These are phyloP conservation scores for Ormyrus pomaceus DNA, from an alignment of 2,888 invertebrate species.

Conservation along the genomic window DNA sequence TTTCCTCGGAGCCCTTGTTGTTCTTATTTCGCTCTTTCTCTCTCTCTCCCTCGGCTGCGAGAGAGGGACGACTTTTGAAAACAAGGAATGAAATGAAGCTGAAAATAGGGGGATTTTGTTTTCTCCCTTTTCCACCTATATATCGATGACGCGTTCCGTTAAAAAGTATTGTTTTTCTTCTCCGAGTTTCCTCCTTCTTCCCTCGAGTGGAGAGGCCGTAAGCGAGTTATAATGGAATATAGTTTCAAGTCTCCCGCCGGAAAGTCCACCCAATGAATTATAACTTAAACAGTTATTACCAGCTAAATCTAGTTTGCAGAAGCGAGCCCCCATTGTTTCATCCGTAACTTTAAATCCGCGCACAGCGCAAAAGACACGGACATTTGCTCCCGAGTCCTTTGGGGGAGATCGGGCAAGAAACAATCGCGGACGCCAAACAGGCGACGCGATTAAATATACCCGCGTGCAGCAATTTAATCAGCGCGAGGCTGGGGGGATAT, in stretches of 20 bases:
- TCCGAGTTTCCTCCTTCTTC: background rate
- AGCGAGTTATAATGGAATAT: conserved; percentile 1
- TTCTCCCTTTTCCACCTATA: background rate
- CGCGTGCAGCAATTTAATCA: conserved; percentile 19
- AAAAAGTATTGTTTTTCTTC: conserved; percentile 18
- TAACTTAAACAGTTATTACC: background rate
- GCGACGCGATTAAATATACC: background rate
- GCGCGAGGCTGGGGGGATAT: background rate
- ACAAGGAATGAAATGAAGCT: conserved; percentile 34
- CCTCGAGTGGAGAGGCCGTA: background rate
- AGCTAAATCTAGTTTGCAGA: too few species aligned
- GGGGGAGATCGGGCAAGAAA: background rate
- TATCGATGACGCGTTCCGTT: conserved; percentile 14
- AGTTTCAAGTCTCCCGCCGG: background rate
- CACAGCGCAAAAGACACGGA: too few species aligned
- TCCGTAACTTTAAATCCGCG: too few species aligned
- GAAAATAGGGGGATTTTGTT: conserved; percentile 34
- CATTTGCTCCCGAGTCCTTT: background rate
- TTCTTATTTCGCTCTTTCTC: conserved; percentile 21
- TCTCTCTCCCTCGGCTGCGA: background rate
- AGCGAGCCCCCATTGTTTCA: too few species aligned
- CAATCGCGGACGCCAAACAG: background rate
- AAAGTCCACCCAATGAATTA: background rate
- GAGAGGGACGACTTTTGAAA: conserved; percentile 24
- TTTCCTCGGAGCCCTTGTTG: background rate